Base-by-base conservation (phyloP, 1,140 invertebrate species). In the Colletes gigas region DNA sequence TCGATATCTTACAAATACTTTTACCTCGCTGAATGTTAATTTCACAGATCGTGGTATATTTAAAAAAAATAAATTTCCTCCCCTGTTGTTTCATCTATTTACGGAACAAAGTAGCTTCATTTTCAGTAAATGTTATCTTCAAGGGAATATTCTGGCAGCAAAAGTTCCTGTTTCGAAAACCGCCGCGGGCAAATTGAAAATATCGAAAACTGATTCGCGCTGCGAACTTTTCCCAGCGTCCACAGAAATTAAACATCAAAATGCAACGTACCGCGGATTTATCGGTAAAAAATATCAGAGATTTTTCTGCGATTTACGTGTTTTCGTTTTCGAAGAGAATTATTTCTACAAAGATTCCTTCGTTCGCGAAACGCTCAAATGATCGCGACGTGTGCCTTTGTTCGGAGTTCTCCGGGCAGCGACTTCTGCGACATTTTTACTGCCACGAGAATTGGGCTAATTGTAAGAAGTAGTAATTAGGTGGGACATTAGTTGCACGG, bases 391-490 rank as follows among this genome's bases (percentile, higher is more conserved):
- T n/a, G n/a, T n/a, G n/a, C n/a, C n/a, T n/a, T n/a, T n/a, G n/a
- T n/a, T n/a, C 21, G 52, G 41, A 39, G 44, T 41, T 12, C 30
- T 14, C 39, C 3, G n/a, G n/a, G 6, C 5, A 10, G 15, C 12
- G 39, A 59, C 10, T 52, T 21, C 14, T 44, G 52, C 12, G 6
- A 62, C 63, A 68, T 78, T 72, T 78, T 80, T 74, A 50, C 39
- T 19, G 52, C 54, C 14, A 39, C 41, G 62, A 39, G 60, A 80
- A 80, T 59, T 47, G 12, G 71, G 62, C 62, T 80, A 78, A 78
- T 72, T 72, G 57, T 72, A 74, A 74, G 78, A 66, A 74, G 52
- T 21, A 21, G 70, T 41, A 80, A 80, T 80, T 80, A 80, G 78
- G 44, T 55, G 59, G 71, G 39, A 74, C 70, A 80, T 74, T 80